phyloP scores from a whole-genome alignment of 2,888 invertebrate species.

The Chrysina gloriosa region DNA sequence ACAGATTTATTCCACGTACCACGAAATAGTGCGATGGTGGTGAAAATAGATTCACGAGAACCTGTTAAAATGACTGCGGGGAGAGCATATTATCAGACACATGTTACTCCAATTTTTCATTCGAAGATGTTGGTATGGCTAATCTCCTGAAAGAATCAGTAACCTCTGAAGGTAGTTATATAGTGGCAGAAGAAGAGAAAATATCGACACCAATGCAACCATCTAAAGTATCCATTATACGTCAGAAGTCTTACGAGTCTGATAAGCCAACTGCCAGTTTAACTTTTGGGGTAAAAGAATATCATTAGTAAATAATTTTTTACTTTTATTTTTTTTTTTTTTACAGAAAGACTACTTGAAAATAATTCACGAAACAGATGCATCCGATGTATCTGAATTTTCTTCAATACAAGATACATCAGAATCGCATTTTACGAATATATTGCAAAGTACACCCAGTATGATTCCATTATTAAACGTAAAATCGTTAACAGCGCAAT shows the following conservation, averaged over 20 bases:
- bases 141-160: not conserved
- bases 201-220: not conserved
- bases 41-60: not conserved
- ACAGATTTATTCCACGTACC: constrained; percentile 27
- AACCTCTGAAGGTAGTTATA: not conserved
- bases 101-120: constrained; percentile 23
- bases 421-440: not conserved
- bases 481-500: constrained; percentile 20
- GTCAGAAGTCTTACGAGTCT: not conserved
- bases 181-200: not conserved
- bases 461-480: constrained; percentile 36
- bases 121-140: not conserved
- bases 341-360: not conserved
- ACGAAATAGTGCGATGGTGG: not conserved
- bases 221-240: no score
- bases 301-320: not conserved
- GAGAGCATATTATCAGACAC: not conserved
- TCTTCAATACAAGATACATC: not conserved
- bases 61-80: not conserved
- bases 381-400: not conserved
- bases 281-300: not conserved
- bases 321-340: not conserved
- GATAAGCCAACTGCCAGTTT: not conserved
- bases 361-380: not conserved
- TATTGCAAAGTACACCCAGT: constrained; percentile 6